phyloP scores from a whole-genome alignment of 2,113 vertebrate species.

The Podarcis muralis region DNA sequence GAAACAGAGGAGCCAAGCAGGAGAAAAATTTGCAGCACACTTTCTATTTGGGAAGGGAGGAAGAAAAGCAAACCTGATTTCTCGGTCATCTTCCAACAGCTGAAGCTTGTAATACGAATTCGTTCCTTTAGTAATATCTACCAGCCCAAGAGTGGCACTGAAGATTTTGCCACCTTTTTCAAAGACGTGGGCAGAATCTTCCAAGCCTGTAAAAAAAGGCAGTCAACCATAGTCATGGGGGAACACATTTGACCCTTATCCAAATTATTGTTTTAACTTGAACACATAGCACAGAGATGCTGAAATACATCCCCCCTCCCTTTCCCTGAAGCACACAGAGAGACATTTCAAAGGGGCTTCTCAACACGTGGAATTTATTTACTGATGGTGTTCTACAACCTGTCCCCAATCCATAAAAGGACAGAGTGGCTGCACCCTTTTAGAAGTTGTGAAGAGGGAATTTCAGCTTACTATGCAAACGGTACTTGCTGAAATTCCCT shows the following conservation, averaged over 20 bases:
- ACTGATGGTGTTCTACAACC: not conserved
- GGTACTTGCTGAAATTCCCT: not conserved
- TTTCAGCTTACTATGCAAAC: too few species aligned
- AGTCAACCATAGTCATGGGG: not conserved
- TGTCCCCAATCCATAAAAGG: too few species aligned
- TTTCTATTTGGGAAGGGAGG: not conserved
- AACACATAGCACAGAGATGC: not conserved
- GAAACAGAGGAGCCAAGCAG: conserved; percentile 16
- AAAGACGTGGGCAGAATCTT: conserved; percentile 93
- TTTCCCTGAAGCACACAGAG: not conserved
- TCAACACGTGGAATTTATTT: not conserved
- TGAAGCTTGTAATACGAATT: conserved; percentile 99
- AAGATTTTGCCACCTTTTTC: conserved; percentile 95
- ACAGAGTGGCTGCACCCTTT: not conserved
- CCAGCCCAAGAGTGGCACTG: conserved; percentile 93
- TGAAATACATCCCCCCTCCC: not conserved
- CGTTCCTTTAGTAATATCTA: conserved; percentile 93
- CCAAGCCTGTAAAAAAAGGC: conserved; percentile 80
- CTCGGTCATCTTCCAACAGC: conserved; percentile 92
- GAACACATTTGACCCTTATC: conserved; percentile 15
- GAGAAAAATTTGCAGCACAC: not conserved
- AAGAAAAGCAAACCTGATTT: conserved; percentile 81
- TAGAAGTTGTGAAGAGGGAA: not conserved
- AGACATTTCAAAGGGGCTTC: not conserved
- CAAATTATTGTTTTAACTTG: not conserved